phyloP scores from a whole-genome alignment of 2,113 vertebrate species.

The Coreoperca whiteheadi region DNA sequence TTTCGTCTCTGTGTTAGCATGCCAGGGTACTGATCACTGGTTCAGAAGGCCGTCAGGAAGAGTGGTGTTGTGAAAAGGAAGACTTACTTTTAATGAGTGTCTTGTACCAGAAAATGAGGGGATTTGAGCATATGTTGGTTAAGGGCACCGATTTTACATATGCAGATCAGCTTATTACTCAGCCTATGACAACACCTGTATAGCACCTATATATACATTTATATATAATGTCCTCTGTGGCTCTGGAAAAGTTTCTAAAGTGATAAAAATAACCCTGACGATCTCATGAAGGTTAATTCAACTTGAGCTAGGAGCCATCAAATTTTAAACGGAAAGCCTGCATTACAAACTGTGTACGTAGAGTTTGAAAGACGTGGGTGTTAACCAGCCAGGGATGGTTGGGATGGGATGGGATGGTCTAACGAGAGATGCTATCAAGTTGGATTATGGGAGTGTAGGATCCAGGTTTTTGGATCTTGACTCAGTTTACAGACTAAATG shows the following conservation, averaged over 20 bases:
- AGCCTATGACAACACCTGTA: background rate
- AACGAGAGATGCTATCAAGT: background rate
- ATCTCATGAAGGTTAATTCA: background rate
- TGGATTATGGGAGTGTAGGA: background rate
- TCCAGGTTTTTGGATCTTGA: background rate
- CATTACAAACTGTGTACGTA: background rate
- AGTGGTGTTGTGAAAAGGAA: conserved; percentile 13
- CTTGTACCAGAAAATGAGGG: background rate
- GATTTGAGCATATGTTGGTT: background rate
- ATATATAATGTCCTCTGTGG: background rate
- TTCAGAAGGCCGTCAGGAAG: conserved; percentile 36
- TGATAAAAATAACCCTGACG: conserved; percentile 12
- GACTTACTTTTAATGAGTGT: conserved; percentile 6
- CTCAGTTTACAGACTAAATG: background rate
- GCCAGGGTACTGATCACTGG: conserved; percentile 50
- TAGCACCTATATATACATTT: too few relatives aligned
- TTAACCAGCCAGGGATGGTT: background rate
- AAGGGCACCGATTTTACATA: background rate
- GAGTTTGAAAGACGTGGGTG: background rate
- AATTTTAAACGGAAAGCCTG: background rate
- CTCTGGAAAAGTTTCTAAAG: background rate
- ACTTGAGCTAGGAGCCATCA: background rate
- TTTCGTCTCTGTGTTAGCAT: conserved; percentile 32
- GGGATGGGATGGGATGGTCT: too few relatives aligned
- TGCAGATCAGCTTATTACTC: background rate